Evolutionary conservation across 2,113 vertebrate genomes (phyloP).

Genomic region (Arizona elegans): DNA sequence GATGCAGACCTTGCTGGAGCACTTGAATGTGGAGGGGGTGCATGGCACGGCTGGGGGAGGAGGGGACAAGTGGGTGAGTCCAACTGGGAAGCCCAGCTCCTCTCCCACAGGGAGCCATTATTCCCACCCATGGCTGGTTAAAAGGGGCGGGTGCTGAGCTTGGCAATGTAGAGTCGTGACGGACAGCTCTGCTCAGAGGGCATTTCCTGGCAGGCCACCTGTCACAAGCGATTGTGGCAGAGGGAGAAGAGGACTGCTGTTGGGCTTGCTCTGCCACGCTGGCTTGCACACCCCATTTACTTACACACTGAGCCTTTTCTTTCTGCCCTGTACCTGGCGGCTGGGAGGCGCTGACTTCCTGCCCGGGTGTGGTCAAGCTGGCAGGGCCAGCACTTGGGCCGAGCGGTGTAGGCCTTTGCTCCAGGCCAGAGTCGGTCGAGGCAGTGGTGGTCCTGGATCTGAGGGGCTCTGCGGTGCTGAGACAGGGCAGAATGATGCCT

Average conservation of each 20-base stretch:
- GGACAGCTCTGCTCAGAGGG: background rate
- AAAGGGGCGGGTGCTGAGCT: background rate
- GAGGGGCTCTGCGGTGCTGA: background rate
- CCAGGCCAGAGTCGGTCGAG: rapidly evolving
- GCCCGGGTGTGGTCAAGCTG: background rate
- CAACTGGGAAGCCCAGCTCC: background rate
- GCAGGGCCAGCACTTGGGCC: background rate
- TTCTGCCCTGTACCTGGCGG: constrained; percentile 62
- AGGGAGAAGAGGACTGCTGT: background rate
- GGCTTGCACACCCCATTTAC: background rate
- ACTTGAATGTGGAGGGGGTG: constrained; percentile 76
- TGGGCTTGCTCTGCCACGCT: background rate
- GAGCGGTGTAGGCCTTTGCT: background rate
- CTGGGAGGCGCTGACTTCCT: background rate
- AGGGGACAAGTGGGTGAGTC: background rate
- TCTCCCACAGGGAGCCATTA: background rate
- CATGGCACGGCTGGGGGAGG: constrained; percentile 68
- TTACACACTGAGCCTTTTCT: background rate
- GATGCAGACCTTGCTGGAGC: constrained; percentile 75
- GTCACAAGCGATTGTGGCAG: background rate
- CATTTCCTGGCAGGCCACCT: background rate
- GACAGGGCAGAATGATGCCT: constrained; percentile 50
- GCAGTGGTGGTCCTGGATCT: background rate
- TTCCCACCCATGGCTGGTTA: background rate
- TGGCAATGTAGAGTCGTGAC: background rate